Evolutionary conservation across 2,888 invertebrate genomes (phyloP).

Genomic region (Agrotis ipsilon): DNA sequence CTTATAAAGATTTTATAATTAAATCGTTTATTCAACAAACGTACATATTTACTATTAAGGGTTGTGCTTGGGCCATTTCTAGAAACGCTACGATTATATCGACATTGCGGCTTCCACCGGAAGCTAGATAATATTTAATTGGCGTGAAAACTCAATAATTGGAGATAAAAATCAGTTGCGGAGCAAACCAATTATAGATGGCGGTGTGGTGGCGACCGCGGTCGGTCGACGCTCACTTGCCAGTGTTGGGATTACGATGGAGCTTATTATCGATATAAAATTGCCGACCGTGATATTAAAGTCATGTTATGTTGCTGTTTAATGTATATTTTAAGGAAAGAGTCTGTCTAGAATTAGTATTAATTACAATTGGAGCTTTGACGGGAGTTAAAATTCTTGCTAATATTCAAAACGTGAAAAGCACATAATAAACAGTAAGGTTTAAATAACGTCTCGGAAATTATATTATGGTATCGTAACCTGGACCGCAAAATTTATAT

Average conservation of each 20-base stretch:
- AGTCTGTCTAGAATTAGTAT: no score
- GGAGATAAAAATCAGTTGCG: slow-evolving; percentile 88
- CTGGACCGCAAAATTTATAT: neutral
- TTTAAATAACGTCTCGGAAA: no score
- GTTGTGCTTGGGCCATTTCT: slow-evolving; percentile 69
- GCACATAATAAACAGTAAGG: neutral
- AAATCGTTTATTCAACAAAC: slow-evolving; percentile 67
- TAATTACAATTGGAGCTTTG: no score
- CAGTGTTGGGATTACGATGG: slow-evolving; percentile 65
- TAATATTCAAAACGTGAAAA: no score
- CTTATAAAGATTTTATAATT: slow-evolving; percentile 56
- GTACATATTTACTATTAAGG: slow-evolving; percentile 60
- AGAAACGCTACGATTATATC: slow-evolving; percentile 75
- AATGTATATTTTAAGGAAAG: neutral
- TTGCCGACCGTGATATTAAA: neutral
- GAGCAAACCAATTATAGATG: slow-evolving; percentile 87
- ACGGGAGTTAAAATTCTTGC: no score
- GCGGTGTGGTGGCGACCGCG: slow-evolving; percentile 82
- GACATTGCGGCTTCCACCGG: slow-evolving; percentile 83
- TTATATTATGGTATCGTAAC: neutral
- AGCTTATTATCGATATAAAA: slow-evolving; percentile 39
- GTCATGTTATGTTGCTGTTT: neutral
- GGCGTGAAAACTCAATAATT: slow-evolving; percentile 91
- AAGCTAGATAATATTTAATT: slow-evolving; percentile 89
- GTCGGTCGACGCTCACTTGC: slow-evolving; percentile 67